Conservation (phyloP, 2,113 vertebrate species). For the Rhinolophus sinicus region DNA sequence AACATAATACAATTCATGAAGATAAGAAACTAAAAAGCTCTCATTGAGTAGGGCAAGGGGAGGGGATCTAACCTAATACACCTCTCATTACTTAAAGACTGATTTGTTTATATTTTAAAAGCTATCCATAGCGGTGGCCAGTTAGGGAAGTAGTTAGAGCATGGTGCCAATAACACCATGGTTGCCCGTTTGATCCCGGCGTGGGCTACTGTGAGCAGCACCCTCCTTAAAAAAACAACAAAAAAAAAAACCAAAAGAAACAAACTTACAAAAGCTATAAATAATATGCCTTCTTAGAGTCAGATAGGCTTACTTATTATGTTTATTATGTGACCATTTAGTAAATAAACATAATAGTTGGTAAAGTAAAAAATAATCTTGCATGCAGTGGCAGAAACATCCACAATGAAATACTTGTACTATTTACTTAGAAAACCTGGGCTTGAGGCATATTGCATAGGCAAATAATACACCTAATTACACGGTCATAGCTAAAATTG, state of each 20-base stretch:
- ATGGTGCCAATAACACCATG: no score
- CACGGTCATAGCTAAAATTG: not conserved
- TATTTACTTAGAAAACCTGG: slow-evolving; percentile 61
- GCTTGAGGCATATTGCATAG: slow-evolving; percentile 68
- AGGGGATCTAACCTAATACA: not conserved
- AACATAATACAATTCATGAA: slow-evolving; percentile 64
- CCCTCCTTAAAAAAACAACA: no score
- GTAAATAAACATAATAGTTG: not conserved
- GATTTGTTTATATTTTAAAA: slow-evolving; percentile 20
- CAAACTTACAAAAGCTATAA: not conserved
- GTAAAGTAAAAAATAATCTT: slow-evolving; percentile 75
- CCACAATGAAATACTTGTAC: slow-evolving; percentile 71
- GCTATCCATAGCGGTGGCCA: not conserved
- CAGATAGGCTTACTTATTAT: slow-evolving; percentile 5
- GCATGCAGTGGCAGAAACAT: slow-evolving; percentile 82
- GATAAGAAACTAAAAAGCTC: slow-evolving; percentile 45
- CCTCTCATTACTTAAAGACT: not conserved
- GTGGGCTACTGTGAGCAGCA: no score
- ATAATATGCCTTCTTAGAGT: slow-evolving; percentile 17
- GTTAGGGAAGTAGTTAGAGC: no score
- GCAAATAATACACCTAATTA: slow-evolving; percentile 27
- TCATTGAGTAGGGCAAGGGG: not conserved
- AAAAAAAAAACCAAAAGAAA: no score
- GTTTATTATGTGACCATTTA: not conserved
- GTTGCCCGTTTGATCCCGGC: no score